Percentiles rank a stretch among this genome's conserved stretches.
Evolutionary conservation across 2,888 invertebrate species (phyloP).

Genomic region (Drosophila acutilabella): DNA sequence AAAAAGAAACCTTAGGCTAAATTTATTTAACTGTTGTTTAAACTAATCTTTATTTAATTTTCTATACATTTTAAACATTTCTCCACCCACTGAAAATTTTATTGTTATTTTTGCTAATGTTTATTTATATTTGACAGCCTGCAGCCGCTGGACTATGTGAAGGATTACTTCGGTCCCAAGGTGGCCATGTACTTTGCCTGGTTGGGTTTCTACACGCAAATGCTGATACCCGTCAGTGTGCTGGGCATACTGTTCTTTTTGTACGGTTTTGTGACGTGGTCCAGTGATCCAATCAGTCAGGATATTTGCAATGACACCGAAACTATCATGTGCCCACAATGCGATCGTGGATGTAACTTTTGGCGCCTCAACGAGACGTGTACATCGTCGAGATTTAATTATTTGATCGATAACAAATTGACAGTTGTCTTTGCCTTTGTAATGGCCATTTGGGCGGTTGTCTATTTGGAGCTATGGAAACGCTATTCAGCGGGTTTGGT

Average conservation of each 20-base stretch:
- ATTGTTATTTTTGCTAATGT: neutral
- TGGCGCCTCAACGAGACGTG: conserved; percentile 91
- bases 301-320: conserved; percentile 87
- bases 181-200: conserved; percentile 93
- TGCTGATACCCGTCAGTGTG: conserved; percentile 91
- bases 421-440: conserved; percentile 92
- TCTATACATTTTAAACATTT: too few relatives aligned
- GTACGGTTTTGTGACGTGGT: conserved; percentile 86
- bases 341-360: conserved; percentile 91
- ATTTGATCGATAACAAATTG: conserved; percentile 92
- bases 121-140: conserved; percentile 59
- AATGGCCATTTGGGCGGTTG: conserved; percentile 93
- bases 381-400: conserved; percentile 89
- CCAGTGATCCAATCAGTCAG: conserved; percentile 85
- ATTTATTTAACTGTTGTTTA: too few relatives aligned
- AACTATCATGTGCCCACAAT: conserved; percentile 93
- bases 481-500: conserved; percentile 91
- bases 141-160: conserved; percentile 91
- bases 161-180: conserved; percentile 92
- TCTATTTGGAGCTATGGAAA: conserved; percentile 94
- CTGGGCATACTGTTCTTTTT: conserved; percentile 89
- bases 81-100: too few relatives aligned
- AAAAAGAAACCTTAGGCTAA: too few relatives aligned
- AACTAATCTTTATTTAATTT: too few relatives aligned
- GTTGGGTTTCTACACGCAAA: conserved; percentile 94